Base-by-base conservation (phyloP, 2,113 vertebrate species). In the Sylvilagus bachmani region DNA sequence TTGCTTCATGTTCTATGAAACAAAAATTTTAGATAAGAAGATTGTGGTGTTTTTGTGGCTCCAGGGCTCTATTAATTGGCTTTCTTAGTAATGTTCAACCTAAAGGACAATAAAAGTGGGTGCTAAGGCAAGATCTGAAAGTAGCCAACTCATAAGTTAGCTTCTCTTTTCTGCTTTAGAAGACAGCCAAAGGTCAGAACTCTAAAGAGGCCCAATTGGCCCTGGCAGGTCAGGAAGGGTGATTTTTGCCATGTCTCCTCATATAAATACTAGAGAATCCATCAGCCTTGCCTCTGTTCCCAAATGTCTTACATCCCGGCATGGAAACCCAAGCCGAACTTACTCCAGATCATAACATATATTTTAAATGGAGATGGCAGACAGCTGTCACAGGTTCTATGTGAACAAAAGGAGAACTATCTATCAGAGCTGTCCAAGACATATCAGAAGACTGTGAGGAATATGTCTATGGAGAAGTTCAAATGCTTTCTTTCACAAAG, bases 1-100 rank as follows among this genome's bases (percentile, higher is more conserved):
- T 44, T 90, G 10, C 29, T 86, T 91, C 17, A 11, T 70, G 12
- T 71, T 95, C 64, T 81, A 3, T 84, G 77, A 92, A 93, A 74
- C 81, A 3, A 95, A 94, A 88, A 19, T 25, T 21, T 69, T 82
- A 19, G 61, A 64, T 90, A 81, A 83, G 29, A 24, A 44, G n/a
- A 38, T 75, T 90, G 74, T 10, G 53, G 3, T 67, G 7, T 25
- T 91, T 55, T 67, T 38, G 78, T 66, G 73, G 88, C 62, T 36
- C 27, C 33, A 29, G 24, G 62, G 66, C 14, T 87, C 81, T 70
- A 12, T 61, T 61, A 69, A 31, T 61, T 36, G 73, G 31, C 74
- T 94, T 78, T 38, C 58, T 91, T 38, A 55, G 61, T 36, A 49
- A 21, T 10, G 17, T 22, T 90, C 92, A 31, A 88, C 53, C 69